Percentiles rank a stretch among this genome's conserved stretches.
Evolutionary conservation across 23 tunicate species (phyloP).

Genomic region (Ciona savignyi): DNA sequence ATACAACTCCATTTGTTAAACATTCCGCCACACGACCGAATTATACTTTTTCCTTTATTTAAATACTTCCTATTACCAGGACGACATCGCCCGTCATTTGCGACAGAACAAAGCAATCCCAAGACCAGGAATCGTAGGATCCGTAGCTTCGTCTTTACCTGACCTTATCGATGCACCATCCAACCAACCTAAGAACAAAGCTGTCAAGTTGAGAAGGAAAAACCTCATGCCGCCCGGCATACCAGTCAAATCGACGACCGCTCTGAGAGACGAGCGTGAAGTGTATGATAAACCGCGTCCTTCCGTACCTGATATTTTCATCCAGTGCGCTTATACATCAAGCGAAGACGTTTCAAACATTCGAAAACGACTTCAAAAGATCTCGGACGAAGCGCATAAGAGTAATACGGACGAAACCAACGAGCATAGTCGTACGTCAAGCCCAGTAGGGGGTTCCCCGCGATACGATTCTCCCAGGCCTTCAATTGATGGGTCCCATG

Average conservation of each 20-base stretch:
- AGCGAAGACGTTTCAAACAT: slow-evolving; percentile 18
- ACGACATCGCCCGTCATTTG: neutral
- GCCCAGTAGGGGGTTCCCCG: neutral
- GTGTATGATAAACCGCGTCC: slow-evolving; percentile 21
- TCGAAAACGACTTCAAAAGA: neutral
- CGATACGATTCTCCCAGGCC: slow-evolving; percentile 30
- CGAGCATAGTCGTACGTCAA: neutral
- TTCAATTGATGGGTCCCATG: slow-evolving; percentile 11
- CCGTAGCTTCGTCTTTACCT: neutral
- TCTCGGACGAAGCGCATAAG: slow-evolving; percentile 4
- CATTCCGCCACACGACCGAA: too few relatives aligned
- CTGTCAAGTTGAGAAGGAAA: neutral
- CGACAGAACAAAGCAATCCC: neutral
- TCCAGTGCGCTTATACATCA: slow-evolving; percentile 23
- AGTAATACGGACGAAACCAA: neutral
- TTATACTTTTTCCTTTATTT: too few relatives aligned
- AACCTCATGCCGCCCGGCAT: neutral
- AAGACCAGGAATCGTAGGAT: neutral
- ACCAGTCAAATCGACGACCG: neutral
- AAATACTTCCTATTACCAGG: too few relatives aligned
- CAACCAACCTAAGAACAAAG: neutral
- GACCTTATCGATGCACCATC: neutral
- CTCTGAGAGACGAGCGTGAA: neutral
- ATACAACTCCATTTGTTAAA: too few relatives aligned
- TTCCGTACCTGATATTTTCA: slow-evolving; percentile 25